These are phyloP conservation scores for Protobothrops flavoviridis DNA, from an alignment of 2,113 vertebrate species.

Conservation along the genomic window DNA sequence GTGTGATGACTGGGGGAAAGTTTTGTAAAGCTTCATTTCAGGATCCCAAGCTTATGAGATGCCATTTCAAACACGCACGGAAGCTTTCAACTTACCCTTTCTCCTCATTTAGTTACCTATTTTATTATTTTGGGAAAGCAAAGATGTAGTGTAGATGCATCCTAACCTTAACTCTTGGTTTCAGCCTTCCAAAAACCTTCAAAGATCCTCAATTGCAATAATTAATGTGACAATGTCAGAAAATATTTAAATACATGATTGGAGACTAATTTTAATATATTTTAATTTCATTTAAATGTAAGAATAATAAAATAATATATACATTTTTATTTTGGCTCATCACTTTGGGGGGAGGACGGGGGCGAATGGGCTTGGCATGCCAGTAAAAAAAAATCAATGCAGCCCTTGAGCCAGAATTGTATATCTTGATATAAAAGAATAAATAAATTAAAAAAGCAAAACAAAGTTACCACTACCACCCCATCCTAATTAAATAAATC, in stretches of 20 bases:
- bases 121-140: not conserved
- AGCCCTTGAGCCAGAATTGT: not conserved
- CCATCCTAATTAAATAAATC: not conserved
- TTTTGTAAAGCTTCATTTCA: not conserved
- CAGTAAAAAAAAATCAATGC: not conserved
- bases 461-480: not conserved
- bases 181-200: too few relatives aligned
- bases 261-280: not conserved
- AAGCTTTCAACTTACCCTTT: too few relatives aligned
- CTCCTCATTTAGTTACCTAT: not conserved
- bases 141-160: not conserved
- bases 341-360: fast-evolving
- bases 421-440: not conserved
- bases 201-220: not conserved
- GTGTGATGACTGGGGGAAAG: not conserved
- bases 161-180: too few relatives aligned
- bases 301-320: not conserved
- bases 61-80: not conserved
- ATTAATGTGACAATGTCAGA: not conserved
- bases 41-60: not conserved
- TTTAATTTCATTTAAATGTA: not conserved
- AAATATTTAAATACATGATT: not conserved
- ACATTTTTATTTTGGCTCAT: not conserved
- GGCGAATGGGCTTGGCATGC: not conserved
- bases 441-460: not conserved